Evolutionary conservation across 2,797 vertebrate genomes (phyloP).

Genomic region (Sebastes miniatus): DNA sequence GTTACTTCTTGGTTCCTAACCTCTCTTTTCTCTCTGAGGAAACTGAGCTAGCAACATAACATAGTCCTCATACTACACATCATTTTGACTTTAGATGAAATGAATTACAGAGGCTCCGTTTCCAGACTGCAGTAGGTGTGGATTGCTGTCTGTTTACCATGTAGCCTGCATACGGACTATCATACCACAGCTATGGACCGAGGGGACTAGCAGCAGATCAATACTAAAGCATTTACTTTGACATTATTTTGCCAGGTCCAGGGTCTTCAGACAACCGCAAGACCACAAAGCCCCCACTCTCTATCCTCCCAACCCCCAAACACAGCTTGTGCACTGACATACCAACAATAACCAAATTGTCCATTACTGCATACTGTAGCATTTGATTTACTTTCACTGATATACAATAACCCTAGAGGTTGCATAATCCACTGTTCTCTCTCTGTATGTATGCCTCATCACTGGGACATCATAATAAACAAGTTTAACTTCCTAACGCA

Average conservation of each 20-base stretch:
- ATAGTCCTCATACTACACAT: constrained; percentile 16
- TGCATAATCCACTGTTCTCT: constrained; percentile 15
- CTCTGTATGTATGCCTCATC: constrained; percentile 43
- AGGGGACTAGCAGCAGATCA: constrained; percentile 39
- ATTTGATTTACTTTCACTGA: constrained; percentile 41
- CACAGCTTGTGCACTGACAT: constrained; percentile 36
- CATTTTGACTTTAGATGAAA: constrained; percentile 24
- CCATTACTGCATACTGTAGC: constrained; percentile 45
- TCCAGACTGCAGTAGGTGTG: constrained; percentile 19
- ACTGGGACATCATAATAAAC: constrained; percentile 61
- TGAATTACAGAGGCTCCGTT: not conserved
- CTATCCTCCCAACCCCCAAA: not conserved
- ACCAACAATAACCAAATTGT: constrained; percentile 48
- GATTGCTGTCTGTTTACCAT: constrained; percentile 30
- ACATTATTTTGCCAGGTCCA: constrained; percentile 41
- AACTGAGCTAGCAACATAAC: constrained; percentile 21
- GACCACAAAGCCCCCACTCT: constrained; percentile 7
- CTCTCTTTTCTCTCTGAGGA: constrained; percentile 20
- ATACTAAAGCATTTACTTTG: constrained; percentile 61
- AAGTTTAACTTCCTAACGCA: constrained; percentile 27
- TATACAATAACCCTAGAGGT: constrained; percentile 29
- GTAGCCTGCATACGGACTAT: constrained; percentile 29
- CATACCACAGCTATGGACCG: constrained; percentile 25
- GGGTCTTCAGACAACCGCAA: constrained; percentile 29
- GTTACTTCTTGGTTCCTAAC: constrained; percentile 36